These are phyloP conservation scores for Chrysolina americana DNA, from an alignment of 2,888 invertebrate genomes.

Conservation along the genomic window DNA sequence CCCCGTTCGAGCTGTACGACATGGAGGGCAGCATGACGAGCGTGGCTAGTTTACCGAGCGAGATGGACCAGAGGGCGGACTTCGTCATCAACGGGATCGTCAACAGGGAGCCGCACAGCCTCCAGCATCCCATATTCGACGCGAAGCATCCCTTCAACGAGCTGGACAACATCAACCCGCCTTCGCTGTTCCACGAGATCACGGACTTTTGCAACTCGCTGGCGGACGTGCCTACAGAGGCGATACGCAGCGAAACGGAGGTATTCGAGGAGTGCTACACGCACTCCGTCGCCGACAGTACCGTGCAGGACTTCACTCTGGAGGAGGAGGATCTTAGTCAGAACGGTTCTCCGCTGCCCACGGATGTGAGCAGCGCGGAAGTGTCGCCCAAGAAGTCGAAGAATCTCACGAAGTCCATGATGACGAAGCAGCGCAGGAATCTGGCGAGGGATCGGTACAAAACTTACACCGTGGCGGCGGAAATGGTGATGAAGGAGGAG, in stretches of 20 bases:
- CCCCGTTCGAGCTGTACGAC: slow-evolving; percentile 82
- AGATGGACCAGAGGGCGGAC: slow-evolving; percentile 72
- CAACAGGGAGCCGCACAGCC: slow-evolving; percentile 46
- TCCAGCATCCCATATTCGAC: slow-evolving; percentile 56
- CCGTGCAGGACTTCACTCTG: slow-evolving; percentile 51
- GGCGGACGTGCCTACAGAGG: slow-evolving; percentile 72
- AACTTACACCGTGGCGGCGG: slow-evolving; percentile 85
- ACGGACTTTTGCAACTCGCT: slow-evolving; percentile 72
- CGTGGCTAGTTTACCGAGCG: slow-evolving; percentile 83
- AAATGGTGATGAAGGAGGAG: slow-evolving; percentile 71
- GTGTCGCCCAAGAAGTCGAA: slow-evolving; percentile 80
- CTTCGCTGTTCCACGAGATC: slow-evolving; percentile 80
- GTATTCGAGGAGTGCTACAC: slow-evolving; percentile 68
- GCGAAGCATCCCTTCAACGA: slow-evolving; percentile 73
- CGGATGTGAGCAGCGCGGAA: slow-evolving; percentile 81
- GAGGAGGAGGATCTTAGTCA: slow-evolving; percentile 67
- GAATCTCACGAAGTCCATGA: slow-evolving; percentile 71
- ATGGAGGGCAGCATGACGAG: slow-evolving; percentile 88
- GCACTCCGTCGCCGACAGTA: slow-evolving; percentile 71
- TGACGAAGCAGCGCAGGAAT: slow-evolving; percentile 84
- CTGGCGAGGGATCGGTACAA: slow-evolving; percentile 85
- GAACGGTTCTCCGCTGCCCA: slow-evolving; percentile 77
- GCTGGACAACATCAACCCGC: slow-evolving; percentile 80
- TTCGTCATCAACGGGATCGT: slow-evolving; percentile 67
- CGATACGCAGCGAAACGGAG: slow-evolving; percentile 74